These are phyloP conservation scores for Anarhynchus alexandrinus DNA, from an alignment of 2,113 vertebrate genomes.

Conservation along the genomic window DNA sequence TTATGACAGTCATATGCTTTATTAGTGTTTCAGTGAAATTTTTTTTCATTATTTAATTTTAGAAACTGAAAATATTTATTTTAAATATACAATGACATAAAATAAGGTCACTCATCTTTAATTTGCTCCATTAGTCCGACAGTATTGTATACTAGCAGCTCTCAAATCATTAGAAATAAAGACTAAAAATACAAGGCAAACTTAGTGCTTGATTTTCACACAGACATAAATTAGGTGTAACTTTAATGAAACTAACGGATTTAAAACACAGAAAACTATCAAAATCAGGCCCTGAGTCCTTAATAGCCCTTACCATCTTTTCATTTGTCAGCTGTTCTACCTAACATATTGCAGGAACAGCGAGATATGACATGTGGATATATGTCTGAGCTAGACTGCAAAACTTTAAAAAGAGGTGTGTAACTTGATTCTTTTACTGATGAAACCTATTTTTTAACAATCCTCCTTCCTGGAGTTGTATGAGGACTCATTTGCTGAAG, in stretches of 20 bases:
- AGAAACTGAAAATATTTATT: background rate
- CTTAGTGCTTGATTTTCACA: background rate
- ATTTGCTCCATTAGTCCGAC: background rate
- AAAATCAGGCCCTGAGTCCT: background rate
- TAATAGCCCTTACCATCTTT: background rate
- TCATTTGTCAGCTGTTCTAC: background rate
- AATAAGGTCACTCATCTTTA: background rate
- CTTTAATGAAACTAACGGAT: background rate
- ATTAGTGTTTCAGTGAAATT: background rate
- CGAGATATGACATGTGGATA: accelerated
- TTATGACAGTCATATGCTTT: background rate
- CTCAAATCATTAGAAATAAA: background rate
- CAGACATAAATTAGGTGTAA: background rate
- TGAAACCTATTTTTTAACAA: background rate
- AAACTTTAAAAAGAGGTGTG: background rate
- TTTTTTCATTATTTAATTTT: background rate
- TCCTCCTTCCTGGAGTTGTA: background rate
- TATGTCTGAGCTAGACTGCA: background rate
- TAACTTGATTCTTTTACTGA: background rate
- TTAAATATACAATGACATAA: background rate
- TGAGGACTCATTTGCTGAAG: background rate
- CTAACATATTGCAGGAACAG: background rate
- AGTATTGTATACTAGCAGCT: background rate
- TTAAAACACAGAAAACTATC: background rate
- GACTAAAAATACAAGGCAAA: background rate